These are phyloP conservation scores for Zaprionus africanus DNA, from an alignment of 1,140 invertebrate genomes.

Conservation along the genomic window DNA sequence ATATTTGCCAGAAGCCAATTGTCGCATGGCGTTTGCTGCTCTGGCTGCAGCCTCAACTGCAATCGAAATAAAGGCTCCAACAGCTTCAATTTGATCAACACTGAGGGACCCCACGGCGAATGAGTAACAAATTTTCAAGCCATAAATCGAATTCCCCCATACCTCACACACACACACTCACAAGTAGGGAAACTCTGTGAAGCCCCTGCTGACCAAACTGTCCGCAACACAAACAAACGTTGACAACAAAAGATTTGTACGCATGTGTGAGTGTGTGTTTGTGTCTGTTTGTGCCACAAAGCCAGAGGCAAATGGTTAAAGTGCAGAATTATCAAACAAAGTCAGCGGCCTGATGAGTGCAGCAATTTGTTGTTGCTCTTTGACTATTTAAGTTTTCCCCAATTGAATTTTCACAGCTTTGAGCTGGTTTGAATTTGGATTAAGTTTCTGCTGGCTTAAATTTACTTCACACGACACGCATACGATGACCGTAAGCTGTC, in stretches of 20 bases:
- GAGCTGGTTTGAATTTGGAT: background rate
- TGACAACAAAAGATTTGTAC: constrained; percentile 18
- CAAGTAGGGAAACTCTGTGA: background rate
- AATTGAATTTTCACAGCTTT: background rate
- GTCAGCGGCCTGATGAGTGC: background rate
- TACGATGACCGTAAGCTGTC: background rate
- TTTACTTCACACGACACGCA: background rate
- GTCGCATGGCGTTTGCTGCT: constrained; percentile 26
- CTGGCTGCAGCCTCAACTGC: constrained; percentile 11
- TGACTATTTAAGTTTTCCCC: background rate
- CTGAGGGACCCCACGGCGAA: constrained; percentile 12
- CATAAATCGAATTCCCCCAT: constrained; percentile 7
- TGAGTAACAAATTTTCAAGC: constrained; percentile 18
- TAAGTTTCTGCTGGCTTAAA: background rate
- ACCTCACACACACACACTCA: background rate
- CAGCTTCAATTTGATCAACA: constrained; percentile 44
- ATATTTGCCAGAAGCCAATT: constrained; percentile 41
- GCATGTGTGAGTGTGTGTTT: background rate
- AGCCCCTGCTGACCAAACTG: background rate
- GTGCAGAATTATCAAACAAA: background rate
- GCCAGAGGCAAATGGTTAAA: background rate
- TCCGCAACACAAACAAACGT: constrained; percentile 6
- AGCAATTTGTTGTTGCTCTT: background rate
- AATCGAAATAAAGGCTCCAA: constrained; percentile 11
- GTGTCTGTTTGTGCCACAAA: background rate